Percentiles rank a stretch among this genome's conserved stretches.
phyloP scores from a whole-genome alignment of 2,888 invertebrate genomes.

The Limenitis camilla region DNA sequence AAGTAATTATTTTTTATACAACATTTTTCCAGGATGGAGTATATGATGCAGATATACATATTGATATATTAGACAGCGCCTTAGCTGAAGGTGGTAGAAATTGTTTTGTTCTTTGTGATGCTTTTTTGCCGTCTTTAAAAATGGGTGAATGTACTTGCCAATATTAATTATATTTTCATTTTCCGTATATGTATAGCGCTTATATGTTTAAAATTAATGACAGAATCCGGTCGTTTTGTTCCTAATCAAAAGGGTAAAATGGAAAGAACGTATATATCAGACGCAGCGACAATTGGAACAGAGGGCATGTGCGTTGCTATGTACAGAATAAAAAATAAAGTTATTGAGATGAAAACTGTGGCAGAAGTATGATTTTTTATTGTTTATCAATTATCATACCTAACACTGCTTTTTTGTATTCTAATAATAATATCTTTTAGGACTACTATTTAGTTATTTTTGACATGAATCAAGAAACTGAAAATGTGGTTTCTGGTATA shows the following conservation, averaged over 20 bases:
- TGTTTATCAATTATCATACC: neutral
- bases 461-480: constrained; percentile 51
- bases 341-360: constrained; percentile 78
- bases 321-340: constrained; percentile 77
- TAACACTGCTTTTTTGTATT: too few species aligned
- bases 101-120: constrained; percentile 79
- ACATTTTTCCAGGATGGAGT: constrained; percentile 75
- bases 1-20: neutral
- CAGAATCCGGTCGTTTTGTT: constrained; percentile 78
- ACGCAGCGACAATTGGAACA: constrained; percentile 73
- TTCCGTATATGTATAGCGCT: neutral
- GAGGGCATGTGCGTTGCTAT: constrained; percentile 80
- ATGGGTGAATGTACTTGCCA: constrained; percentile 62
- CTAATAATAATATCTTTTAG: constrained; percentile 41
- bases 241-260: constrained; percentile 60
- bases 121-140: constrained; percentile 77
- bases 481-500: constrained; percentile 62
- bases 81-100: constrained; percentile 76
- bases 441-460: constrained; percentile 52
- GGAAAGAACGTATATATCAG: constrained; percentile 77
- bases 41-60: constrained; percentile 77
- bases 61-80: constrained; percentile 77
- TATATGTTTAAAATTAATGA: constrained; percentile 21
- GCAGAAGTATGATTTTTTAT: constrained; percentile 69
- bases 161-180: neutral